These are phyloP conservation scores for Passerina amoena DNA, from an alignment of 2,113 vertebrate genomes.

Conservation along the genomic window DNA sequence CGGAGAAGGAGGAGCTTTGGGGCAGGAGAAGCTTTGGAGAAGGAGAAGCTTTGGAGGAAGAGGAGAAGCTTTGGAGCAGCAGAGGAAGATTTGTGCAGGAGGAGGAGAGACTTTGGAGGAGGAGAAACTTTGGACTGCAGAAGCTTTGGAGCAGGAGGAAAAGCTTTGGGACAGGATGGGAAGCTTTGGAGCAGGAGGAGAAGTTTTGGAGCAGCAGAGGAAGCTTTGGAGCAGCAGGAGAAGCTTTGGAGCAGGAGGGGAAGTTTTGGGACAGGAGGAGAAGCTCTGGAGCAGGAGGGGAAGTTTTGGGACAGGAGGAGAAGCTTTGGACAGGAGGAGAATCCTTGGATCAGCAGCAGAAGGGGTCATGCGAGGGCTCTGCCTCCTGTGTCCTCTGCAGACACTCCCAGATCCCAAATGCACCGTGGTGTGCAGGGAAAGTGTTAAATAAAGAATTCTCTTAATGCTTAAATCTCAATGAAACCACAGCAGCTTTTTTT, in stretches of 20 bases:
- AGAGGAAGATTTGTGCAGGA: no score
- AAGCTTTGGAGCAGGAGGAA: no score
- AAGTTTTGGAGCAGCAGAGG: no score
- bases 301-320: not conserved
- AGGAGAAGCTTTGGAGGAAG: no score
- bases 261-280: no score
- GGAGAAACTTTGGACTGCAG: not conserved
- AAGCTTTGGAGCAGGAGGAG: no score
- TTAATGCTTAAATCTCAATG: constrained; percentile 21
- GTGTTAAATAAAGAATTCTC: constrained; percentile 43
- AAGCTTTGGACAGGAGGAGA: not conserved
- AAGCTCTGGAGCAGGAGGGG: not conserved
- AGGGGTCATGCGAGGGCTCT: not conserved
- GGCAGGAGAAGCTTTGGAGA: no score
- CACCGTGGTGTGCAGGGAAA: not conserved
- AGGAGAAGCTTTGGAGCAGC: no score
- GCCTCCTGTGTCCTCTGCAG: not conserved
- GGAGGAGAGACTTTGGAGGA: not conserved
- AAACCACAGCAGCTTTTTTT: constrained; percentile 39
- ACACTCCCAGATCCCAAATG: constrained; percentile 1
- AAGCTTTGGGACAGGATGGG: no score
- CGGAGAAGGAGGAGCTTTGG: not conserved
- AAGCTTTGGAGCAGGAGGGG: not conserved
- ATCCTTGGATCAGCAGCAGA: not conserved
- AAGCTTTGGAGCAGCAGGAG: not conserved